Base-by-base conservation (phyloP, 2,888 invertebrate genomes). In the Steinernema scapterisci region DNA sequence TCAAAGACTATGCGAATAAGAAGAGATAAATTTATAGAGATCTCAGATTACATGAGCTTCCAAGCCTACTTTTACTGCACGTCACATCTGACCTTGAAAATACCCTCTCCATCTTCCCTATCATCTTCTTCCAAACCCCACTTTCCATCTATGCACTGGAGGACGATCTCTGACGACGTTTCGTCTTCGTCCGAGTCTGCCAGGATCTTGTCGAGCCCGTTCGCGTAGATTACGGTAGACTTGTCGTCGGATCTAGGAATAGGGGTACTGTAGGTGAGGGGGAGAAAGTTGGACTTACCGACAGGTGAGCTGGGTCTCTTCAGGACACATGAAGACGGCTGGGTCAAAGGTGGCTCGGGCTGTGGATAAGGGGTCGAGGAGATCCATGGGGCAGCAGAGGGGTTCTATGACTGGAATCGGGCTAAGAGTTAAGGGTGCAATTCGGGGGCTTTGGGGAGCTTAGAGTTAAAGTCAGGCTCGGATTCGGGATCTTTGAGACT, bases 1-100 rank as follows among this genome's bases (percentile, higher is more conserved):
- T 63, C 31, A 63, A 63, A 27, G 63, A 63, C 38, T 63, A 31
- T 19, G 19, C 63, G 31, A 27, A 63, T 63, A 63, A 63, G 38
- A 25, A 21, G 31, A 63, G 31, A 31, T 63, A 21, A 48, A 48
- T 38, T 38, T 38, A 38, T 38, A 63, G 63, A 63, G 63, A 63
- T 63, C 63, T 21, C 11, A 52, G 52, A 52, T 19, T 9, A 23
- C 52, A 21, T 6, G 48, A 48, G 7, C 7, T 48, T 16, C 38
- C 3, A 3, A 38, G 38, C 38, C 3, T 38, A 16, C 5, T n/a
- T 48, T 48, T 48, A 48, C 19, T 48, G 48, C 13, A 7, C 48
- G 48, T 48, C 48, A 48, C 48, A 48, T 5, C 21, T 11, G 5
- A 63, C 38, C 31, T 31, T 63, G 5, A 27, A 13, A 1, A 63